These are phyloP conservation scores for Epinephelus lanceolatus DNA, from an alignment of 2,113 vertebrate species.

Conservation along the genomic window DNA sequence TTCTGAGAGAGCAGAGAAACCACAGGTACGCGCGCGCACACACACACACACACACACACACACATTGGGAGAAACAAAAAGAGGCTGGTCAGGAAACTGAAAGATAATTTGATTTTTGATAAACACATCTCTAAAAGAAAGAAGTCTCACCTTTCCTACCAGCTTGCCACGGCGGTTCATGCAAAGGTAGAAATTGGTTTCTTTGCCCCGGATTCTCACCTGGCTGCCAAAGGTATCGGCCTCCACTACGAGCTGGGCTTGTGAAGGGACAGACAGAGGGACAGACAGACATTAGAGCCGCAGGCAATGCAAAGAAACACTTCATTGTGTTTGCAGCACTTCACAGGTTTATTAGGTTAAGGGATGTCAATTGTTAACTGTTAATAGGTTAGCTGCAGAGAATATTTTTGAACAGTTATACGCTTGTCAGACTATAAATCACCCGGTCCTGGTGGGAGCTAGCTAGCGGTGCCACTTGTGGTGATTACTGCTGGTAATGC, in stretches of 20 bases:
- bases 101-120: neutral
- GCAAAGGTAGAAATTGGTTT: conserved; percentile 88
- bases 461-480: too few relatives aligned
- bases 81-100: conserved; percentile 67
- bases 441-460: too few relatives aligned
- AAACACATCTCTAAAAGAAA: conserved; percentile 26
- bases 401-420: too few relatives aligned
- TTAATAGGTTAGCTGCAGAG: too few relatives aligned
- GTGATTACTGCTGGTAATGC: too few relatives aligned
- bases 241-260: conserved; percentile 90
- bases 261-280: conserved; percentile 85
- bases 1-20: conserved; percentile 78
- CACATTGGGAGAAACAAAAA: conserved; percentile 69
- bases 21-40: conserved; percentile 47
- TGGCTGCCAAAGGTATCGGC: conserved; percentile 89
- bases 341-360: conserved; percentile 3
- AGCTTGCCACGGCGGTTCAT: conserved; percentile 88
- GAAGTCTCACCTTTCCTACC: conserved; percentile 85
- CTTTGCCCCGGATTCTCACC: conserved; percentile 88
- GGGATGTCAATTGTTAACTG: too few relatives aligned
- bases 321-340: neutral
- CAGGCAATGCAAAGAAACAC: conserved; percentile 19
- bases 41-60: conserved; percentile 22
- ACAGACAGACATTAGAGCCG: conserved; percentile 82
- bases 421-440: too few relatives aligned